Base-by-base conservation (phyloP, 1,140 invertebrate genomes). In the Babylonia areolata region DNA sequence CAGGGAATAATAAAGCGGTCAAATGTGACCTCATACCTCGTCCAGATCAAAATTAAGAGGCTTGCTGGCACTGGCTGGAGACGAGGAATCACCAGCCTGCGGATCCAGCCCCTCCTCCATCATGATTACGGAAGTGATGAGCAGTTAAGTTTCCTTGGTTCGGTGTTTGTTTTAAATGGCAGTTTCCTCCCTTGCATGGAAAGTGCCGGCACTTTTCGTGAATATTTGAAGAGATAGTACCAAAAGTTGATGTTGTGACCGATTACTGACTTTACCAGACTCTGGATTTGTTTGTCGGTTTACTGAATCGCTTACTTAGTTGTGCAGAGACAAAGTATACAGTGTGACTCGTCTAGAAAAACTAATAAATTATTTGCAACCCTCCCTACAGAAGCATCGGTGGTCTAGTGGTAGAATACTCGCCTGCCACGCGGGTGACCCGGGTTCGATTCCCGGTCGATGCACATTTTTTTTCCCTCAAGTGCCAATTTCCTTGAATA, bases 81-180 rank as follows among this genome's bases (percentile, higher is more conserved):
- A 84, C 5, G 81, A 64, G 3, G 39, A 40, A 35, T 84, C 82
- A n/a, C 35, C 82, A 79, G 37, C 46, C 33, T 84, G 82, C 23
- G n/a, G 33, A 35, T 73, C 82, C 69, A 28, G 40, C 82, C 40
- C 82, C 82, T 84, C 82, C 82, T 84, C 82, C 82, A 84, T 84
- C 3, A 37, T 84, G 35, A 73, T 33, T 40, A 69, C 39, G 82
- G 69, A 84, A 84, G 31, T 73, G 15, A 2, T 2, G 5, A 9
- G 31, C 0, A 81, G 80, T 81, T 17, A 17, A 9, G 23, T 51
- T n/a, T n/a, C 80, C 12, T 81, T 31, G 28, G 28, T 39, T 17
- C 20, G 33, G 35, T 23, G 15, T 1, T 1, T 37, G 28, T 71
- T 6, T n/a, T 20, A 6, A 3, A 35, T 1, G 78, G 11, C 31